A percentile compares a stretch with the other conserved stretches of the same genome.
Conservation (phyloP, 2,113 vertebrate genomes). For the Machaerirhynchus nigripectus region DNA sequence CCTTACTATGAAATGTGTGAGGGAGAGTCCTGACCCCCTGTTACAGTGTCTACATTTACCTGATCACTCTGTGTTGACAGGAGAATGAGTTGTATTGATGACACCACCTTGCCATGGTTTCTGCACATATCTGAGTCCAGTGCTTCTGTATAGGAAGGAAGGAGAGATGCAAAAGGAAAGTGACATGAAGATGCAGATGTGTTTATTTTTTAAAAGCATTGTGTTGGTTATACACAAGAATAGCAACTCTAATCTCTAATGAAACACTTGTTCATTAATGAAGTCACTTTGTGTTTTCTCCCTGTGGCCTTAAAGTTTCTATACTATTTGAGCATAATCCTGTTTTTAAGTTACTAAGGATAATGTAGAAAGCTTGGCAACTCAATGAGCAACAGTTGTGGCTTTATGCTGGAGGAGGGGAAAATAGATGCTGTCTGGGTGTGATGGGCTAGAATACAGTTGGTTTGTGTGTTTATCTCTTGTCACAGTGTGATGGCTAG, state of each 20-base stretch:
- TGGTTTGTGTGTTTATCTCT: not conserved
- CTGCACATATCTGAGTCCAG: not conserved
- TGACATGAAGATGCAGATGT: not conserved
- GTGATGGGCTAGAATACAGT: not conserved
- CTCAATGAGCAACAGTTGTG: not conserved
- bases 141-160: not conserved
- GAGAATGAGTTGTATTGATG: not conserved
- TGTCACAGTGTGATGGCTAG: not conserved
- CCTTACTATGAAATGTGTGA: not conserved
- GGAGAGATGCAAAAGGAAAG: not conserved
- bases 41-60: fast-evolving
- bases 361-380: not conserved
- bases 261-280: not conserved
- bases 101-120: not conserved
- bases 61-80: not conserved
- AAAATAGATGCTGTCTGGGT: not conserved
- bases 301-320: not conserved
- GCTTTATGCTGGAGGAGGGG: not conserved
- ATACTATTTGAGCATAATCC: not conserved
- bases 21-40: not conserved
- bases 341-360: not conserved
- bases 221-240: not conserved
- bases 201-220: not conserved
- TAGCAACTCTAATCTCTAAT: not conserved
- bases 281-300: not conserved